Percentiles rank a stretch among this genome's conserved stretches.
phyloP scores from a whole-genome alignment of 2,113 vertebrate genomes.

The Sylvilagus bachmani region DNA sequence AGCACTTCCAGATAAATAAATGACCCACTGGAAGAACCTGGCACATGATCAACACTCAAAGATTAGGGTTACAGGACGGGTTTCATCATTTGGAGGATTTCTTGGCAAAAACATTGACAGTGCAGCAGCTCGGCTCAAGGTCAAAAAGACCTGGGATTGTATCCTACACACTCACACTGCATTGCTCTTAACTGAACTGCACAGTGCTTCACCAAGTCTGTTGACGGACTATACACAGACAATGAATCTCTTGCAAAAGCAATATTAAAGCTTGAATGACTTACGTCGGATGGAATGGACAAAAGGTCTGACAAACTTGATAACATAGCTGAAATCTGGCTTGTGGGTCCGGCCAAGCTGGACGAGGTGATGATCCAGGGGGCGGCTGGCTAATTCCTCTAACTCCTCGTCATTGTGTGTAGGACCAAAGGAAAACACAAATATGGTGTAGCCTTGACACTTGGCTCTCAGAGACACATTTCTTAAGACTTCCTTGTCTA shows the following conservation, averaged over 20 bases:
- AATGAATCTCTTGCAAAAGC: conserved; percentile 9
- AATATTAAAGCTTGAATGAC: conserved; percentile 64
- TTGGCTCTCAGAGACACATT: conserved; percentile 86
- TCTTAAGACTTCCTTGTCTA: conserved; percentile 86
- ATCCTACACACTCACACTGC: background rate
- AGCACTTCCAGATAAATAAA: background rate
- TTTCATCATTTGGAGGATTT: conserved; percentile 3
- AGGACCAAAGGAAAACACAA: conserved; percentile 90
- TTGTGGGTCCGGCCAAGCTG: conserved; percentile 85
- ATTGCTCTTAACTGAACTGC: background rate
- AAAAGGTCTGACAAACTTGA: conserved; percentile 90
- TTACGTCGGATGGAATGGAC: conserved; percentile 89
- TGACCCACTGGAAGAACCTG: background rate
- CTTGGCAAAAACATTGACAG: background rate
- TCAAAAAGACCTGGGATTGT: background rate
- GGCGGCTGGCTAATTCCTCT: conserved; percentile 88
- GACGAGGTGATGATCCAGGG: conserved; percentile 90
- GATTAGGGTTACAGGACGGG: background rate
- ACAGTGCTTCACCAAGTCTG: background rate
- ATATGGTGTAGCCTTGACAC: conserved; percentile 90
- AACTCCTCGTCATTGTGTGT: conserved; percentile 85
- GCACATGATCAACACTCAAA: background rate
- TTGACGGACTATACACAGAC: background rate
- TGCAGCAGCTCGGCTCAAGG: background rate
- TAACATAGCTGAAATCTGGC: conserved; percentile 87